These are phyloP conservation scores for Vulpes ferrilata DNA, from an alignment of 2,113 vertebrate genomes.

Conservation along the genomic window DNA sequence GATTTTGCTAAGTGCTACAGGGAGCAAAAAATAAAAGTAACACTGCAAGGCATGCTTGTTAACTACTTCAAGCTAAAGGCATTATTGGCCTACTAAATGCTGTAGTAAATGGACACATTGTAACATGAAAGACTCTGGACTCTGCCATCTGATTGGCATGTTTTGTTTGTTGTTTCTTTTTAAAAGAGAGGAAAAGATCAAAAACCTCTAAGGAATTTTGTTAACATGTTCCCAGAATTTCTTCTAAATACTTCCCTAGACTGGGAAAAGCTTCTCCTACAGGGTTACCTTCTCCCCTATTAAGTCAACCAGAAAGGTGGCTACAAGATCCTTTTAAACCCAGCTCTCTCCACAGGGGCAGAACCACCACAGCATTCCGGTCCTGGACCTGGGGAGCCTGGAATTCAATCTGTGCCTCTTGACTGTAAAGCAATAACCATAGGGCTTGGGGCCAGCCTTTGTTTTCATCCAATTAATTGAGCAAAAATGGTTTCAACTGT, in stretches of 20 bases:
- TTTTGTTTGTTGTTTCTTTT: slow-evolving; percentile 59
- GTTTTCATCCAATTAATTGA: slow-evolving; percentile 68
- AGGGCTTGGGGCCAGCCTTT: slow-evolving; percentile 52
- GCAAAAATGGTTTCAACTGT: slow-evolving; percentile 52
- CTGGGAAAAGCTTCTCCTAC: not conserved
- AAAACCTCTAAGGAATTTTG: slow-evolving; percentile 74
- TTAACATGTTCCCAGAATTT: slow-evolving; percentile 50
- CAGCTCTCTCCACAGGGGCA: not conserved
- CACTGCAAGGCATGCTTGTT: slow-evolving; percentile 82
- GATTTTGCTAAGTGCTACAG: slow-evolving; percentile 84
- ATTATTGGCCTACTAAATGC: slow-evolving; percentile 73
- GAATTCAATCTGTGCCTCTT: not conserved
- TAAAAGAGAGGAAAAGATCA: slow-evolving; percentile 57
- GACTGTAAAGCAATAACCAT: slow-evolving; percentile 59
- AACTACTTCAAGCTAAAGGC: slow-evolving; percentile 78
- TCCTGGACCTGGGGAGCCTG: not conserved
- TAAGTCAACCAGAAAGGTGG: slow-evolving; percentile 60
- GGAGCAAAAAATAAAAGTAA: slow-evolving; percentile 85
- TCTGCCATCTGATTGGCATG: slow-evolving; percentile 72
- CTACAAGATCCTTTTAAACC: not conserved
- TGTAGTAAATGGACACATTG: slow-evolving; percentile 77
- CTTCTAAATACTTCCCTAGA: not conserved
- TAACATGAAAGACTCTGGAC: slow-evolving; percentile 80
- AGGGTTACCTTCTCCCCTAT: not conserved
- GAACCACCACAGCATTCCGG: not conserved